phyloP scores from a whole-genome alignment of 1,140 invertebrate genomes.

The Drosophila simulans region DNA sequence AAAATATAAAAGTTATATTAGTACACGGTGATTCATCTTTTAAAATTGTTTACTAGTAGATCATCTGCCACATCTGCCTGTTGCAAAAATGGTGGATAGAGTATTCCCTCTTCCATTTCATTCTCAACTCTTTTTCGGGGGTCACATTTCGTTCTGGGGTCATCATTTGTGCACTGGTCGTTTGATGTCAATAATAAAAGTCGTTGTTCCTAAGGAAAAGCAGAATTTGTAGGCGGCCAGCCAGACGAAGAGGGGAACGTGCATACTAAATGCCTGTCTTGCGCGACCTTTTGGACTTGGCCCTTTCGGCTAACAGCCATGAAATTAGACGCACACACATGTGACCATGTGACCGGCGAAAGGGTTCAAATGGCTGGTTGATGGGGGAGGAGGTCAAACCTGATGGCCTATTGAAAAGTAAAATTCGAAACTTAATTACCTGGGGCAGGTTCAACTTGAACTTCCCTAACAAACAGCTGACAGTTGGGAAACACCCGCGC shows the following conservation, averaged over 20 bases:
- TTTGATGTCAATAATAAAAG: constrained; percentile 74
- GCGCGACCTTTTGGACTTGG: constrained; percentile 71
- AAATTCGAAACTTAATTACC: constrained; percentile 79
- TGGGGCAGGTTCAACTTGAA: constrained; percentile 63
- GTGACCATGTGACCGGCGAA: constrained; percentile 52
- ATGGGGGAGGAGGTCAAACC: constrained; percentile 46
- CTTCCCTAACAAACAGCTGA: constrained; percentile 73
- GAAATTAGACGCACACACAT: constrained; percentile 75
- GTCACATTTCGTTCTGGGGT: constrained; percentile 39
- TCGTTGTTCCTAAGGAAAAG: constrained; percentile 24
- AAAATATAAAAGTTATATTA: too few species aligned
- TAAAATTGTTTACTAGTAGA: background rate
- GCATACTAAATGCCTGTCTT: constrained; percentile 75
- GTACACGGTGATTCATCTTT: too few species aligned
- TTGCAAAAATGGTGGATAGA: constrained; percentile 3
- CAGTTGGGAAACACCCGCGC: constrained; percentile 77
- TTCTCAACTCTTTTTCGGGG: constrained; percentile 1
- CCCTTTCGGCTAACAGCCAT: constrained; percentile 77
- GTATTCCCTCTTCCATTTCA: constrained; percentile 25
- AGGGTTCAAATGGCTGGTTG: constrained; percentile 52
- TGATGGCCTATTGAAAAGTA: constrained; percentile 73
- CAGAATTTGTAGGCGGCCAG: background rate
- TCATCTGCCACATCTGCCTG: background rate
- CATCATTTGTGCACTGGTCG: constrained; percentile 54
- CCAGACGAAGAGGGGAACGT: constrained; percentile 32